A percentile compares a stretch with the other conserved stretches of the same genome.
These are phyloP conservation scores for Pongo abelii DNA, from an alignment of 2,113 vertebrate genomes.

Conservation along the genomic window DNA sequence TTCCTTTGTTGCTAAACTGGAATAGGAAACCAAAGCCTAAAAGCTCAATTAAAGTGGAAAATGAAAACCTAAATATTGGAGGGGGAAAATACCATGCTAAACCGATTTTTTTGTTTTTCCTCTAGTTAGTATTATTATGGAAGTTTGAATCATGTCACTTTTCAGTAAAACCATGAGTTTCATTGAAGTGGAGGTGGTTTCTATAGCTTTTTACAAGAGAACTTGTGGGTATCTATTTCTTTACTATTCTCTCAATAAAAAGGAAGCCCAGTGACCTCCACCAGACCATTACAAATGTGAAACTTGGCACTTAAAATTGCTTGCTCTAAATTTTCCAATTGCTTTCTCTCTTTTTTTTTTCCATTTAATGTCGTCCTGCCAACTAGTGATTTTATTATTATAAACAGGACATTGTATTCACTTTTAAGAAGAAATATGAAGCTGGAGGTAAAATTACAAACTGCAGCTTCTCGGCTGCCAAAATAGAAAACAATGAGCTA, in stretches of 20 bases:
- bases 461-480: conserved; percentile 86
- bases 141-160: conserved; percentile 77
- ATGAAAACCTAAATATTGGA: conserved; percentile 84
- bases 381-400: conserved; percentile 90
- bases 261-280: conserved; percentile 85
- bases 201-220: conserved; percentile 77
- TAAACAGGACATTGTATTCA: conserved; percentile 91
- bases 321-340: conserved; percentile 90
- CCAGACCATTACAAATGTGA: conserved; percentile 87
- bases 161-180: conserved; percentile 71
- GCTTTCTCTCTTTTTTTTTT: conserved; percentile 81
- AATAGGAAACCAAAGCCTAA: conserved; percentile 82
- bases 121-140: conserved; percentile 76
- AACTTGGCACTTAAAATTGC: conserved; percentile 88
- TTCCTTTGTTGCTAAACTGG: conserved; percentile 85
- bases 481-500: conserved; percentile 90
- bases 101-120: conserved; percentile 78
- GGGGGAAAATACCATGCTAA: conserved; percentile 73
- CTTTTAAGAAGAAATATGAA: conserved; percentile 90
- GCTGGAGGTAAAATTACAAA: conserved; percentile 89
- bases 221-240: conserved; percentile 81
- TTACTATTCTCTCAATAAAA: conserved; percentile 82
- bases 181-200: conserved; percentile 72
- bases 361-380: conserved; percentile 86
- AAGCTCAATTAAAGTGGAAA: conserved; percentile 83